A percentile compares a stretch with the other conserved stretches of the same genome.
Evolutionary conservation across 2,113 vertebrate genomes (phyloP).

Genomic region (Campylomormyrus numenius): DNA sequence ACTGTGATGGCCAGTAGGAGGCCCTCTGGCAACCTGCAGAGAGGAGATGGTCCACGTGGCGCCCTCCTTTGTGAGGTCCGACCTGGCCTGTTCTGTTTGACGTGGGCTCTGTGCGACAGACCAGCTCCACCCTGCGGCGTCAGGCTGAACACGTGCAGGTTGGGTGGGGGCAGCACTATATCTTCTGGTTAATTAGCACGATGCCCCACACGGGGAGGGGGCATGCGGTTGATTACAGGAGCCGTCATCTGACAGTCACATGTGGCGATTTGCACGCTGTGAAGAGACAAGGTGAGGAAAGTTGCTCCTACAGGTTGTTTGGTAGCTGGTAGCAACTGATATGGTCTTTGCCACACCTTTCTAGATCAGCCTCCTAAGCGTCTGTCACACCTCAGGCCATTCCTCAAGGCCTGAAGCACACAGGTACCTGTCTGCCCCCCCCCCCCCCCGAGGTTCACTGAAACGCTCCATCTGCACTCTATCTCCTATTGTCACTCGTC

Average conservation of each 20-base stretch:
- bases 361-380: too few species aligned
- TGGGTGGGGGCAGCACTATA: background rate
- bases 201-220: background rate
- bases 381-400: background rate
- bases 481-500: background rate
- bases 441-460: constrained; percentile 23
- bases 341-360: background rate
- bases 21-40: background rate
- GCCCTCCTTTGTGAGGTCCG: background rate
- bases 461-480: constrained; percentile 44
- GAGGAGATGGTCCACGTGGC: background rate
- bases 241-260: constrained; percentile 25
- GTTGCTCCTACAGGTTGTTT: background rate
- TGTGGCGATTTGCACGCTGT: constrained; percentile 22
- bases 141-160: background rate
- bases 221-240: constrained; percentile 20
- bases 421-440: constrained; percentile 26
- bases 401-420: constrained; percentile 27
- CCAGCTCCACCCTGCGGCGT: background rate
- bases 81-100: background rate
- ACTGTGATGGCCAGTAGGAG: background rate
- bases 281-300: constrained; percentile 11
- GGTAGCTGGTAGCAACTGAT: background rate
- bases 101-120: background rate
- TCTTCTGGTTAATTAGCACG: background rate